These are phyloP conservation scores for Rapana venosa DNA, from an alignment of 2,888 invertebrate species.

Conservation along the genomic window DNA sequence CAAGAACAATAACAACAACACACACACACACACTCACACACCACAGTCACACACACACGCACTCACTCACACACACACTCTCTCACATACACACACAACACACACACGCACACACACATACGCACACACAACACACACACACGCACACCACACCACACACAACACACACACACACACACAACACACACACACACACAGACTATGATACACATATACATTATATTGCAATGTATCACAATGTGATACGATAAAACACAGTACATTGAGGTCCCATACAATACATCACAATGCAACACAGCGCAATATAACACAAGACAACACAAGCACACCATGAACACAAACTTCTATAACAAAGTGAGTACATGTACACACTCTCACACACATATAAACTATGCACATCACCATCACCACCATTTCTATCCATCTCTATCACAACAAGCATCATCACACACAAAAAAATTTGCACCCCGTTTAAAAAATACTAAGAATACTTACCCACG, in stretches of 20 bases:
- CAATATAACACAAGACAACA: too few relatives aligned
- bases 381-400: background rate
- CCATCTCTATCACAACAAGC: background rate
- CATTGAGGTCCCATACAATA: too few relatives aligned
- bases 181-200: background rate
- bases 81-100: background rate
- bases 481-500: conserved; percentile 22
- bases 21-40: background rate
- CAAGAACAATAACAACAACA: background rate
- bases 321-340: too few relatives aligned
- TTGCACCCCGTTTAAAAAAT: background rate
- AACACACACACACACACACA: background rate
- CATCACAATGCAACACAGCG: too few relatives aligned
- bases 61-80: background rate
- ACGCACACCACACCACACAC: background rate
- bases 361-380: background rate
- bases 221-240: too few relatives aligned
- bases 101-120: background rate
- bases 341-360: too few relatives aligned
- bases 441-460: background rate
- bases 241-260: too few relatives aligned
- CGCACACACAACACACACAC: background rate
- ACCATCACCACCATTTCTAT: background rate
- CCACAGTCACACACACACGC: background rate
- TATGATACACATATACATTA: background rate